A percentile compares a stretch with the other conserved stretches of the same genome.
These are phyloP conservation scores for Hexactinellida sp. DNA, from an alignment of 37 sponge, comb jelly and placozoan species.

Conservation along the genomic window DNA sequence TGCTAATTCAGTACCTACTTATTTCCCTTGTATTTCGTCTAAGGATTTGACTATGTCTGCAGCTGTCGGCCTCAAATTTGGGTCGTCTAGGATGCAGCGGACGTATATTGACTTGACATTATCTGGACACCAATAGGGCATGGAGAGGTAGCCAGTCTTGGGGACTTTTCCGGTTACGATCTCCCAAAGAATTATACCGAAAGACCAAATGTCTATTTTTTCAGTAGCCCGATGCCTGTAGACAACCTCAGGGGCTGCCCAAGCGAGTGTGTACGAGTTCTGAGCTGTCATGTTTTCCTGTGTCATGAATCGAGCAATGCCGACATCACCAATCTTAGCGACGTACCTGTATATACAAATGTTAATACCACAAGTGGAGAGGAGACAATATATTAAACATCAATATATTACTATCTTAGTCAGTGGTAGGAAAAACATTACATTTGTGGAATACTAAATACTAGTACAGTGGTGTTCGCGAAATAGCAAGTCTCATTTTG, in stretches of 20 bases:
- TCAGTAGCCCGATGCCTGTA: constrained; percentile 68
- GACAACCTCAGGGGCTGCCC: constrained; percentile 90
- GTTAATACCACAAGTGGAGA: too few relatives aligned
- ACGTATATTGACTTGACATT: constrained; percentile 28
- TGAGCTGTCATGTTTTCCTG: constrained; percentile 83
- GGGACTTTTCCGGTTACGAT: constrained; percentile 61
- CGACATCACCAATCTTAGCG: constrained; percentile 88
- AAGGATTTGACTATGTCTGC: constrained; percentile 28
- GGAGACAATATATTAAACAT: too few relatives aligned
- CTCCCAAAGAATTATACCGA: constrained; percentile 83
- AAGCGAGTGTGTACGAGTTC: constrained; percentile 70
- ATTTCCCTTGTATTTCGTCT: not conserved
- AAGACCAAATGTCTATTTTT: constrained; percentile 89
- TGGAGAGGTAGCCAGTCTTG: constrained; percentile 36
- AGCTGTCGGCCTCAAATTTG: constrained; percentile 45
- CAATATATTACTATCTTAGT: too few relatives aligned
- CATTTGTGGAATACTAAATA: too few relatives aligned
- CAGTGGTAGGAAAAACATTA: too few relatives aligned
- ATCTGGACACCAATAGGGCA: constrained; percentile 27
- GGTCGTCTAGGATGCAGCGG: constrained; percentile 40
- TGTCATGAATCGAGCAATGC: constrained; percentile 61
- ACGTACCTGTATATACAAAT: not conserved
- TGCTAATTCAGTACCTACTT: not conserved
- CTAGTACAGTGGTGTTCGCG: too few relatives aligned
- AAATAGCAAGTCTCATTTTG: too few relatives aligned